Base-by-base conservation (phyloP, 1,140 invertebrate species). In the Pseudomyrmex concolor region DNA sequence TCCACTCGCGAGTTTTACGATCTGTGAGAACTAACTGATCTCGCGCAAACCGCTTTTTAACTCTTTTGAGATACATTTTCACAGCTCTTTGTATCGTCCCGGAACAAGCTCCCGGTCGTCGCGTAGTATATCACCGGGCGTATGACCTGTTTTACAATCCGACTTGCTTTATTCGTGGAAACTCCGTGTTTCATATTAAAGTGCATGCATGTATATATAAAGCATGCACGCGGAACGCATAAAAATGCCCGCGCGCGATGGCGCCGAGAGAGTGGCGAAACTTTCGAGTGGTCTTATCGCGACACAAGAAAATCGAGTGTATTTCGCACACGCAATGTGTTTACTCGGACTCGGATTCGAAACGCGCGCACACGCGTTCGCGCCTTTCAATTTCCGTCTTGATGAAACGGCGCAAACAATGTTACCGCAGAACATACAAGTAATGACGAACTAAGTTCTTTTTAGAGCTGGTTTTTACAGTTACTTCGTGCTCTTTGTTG, bases 101-200 rank as follows among this genome's bases (percentile, higher is more conserved):
- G 9, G 25, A 12, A 66, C 54, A 64, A 57, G 54, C 50, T 50
- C 43, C 64, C 22, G 9, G 10, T 25, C 10, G 19, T 64, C 22
- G 10, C 12, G 19, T 34, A 22, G 1, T 45, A 43, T 22, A 57
- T 57, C 5, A 9, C 34, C 19, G 63, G 45, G 5, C 15, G 17
- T 68, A 57, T 57, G 51, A 68, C 9, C 19, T 68, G 10, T 54
- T 54, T 13, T 68, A 13, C 34, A 78, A 78, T 78, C 15, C 19
- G 7, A 78, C 63, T 55, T 34, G 34, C n/a, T 66, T 54, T 66
- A 76, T 78, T 78, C 74, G 51, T 2, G 50, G 8, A 78, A 68
- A 68, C 17, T 78, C 34, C 17, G 17, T 45, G 59, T 76, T 76
- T 66, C 4, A 25, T 70, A 57, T 78, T 59, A 70, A 78, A 70